These are phyloP conservation scores for Dicerorhinus sumatrensis DNA, from an alignment of 2,113 vertebrate species.

Conservation along the genomic window DNA sequence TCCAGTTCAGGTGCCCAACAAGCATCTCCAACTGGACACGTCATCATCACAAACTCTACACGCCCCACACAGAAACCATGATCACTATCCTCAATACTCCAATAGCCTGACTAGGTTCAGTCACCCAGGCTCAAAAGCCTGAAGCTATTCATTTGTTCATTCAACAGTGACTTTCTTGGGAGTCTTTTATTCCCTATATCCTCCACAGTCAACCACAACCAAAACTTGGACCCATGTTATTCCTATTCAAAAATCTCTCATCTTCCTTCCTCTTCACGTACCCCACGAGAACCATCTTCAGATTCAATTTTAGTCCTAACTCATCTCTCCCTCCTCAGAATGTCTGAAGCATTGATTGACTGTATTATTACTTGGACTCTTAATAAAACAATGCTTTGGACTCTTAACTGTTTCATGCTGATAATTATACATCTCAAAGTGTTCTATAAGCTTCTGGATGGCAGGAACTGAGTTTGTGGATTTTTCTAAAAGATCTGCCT, in stretches of 20 bases:
- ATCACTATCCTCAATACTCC: background rate
- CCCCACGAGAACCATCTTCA: background rate
- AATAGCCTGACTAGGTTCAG: fast-evolving
- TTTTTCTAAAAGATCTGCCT: background rate
- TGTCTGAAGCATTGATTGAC: background rate
- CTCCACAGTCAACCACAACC: background rate
- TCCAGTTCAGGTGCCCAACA: background rate
- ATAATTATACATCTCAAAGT: background rate
- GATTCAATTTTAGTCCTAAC: background rate
- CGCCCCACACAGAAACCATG: background rate
- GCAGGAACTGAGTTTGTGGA: too few relatives aligned
- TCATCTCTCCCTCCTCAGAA: background rate
- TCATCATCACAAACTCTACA: background rate
- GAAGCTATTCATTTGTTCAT: background rate
- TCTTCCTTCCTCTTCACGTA: background rate
- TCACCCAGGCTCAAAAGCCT: background rate
- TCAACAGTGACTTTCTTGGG: background rate
- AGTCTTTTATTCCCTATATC: background rate
- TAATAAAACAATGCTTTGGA: background rate
- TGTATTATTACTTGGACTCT: background rate
- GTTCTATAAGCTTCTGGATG: background rate
- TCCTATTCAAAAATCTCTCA: background rate
- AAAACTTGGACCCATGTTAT: background rate
- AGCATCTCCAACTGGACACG: background rate
- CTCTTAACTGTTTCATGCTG: background rate